Evolutionary conservation across 1,140 invertebrate genomes (phyloP).

Genomic region (Ylistrum balloti): DNA sequence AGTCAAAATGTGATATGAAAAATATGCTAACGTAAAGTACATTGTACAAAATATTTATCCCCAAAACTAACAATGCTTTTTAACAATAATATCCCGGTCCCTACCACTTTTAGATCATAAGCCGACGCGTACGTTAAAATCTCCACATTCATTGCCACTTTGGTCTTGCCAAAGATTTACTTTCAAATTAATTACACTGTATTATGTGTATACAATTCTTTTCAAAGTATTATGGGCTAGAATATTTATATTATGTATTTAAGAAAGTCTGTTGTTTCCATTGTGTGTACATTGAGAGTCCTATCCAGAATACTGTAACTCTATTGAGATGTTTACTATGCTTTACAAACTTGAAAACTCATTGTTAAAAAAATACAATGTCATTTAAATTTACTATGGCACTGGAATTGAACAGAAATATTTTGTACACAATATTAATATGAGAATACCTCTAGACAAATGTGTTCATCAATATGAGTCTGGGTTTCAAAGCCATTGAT

Average conservation of each 20-base stretch:
- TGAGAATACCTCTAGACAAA: too few relatives aligned
- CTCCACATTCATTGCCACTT: neutral
- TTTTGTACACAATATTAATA: too few relatives aligned
- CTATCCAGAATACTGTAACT: neutral
- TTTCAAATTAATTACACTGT: neutral
- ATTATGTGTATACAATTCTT: neutral
- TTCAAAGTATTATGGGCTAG: neutral
- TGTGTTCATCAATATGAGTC: neutral
- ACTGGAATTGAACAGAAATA: neutral
- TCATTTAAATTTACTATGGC: neutral
- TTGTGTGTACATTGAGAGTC: neutral
- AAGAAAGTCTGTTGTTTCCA: neutral
- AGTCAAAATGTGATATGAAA: neutral
- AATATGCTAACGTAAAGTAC: neutral
- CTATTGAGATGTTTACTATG: neutral
- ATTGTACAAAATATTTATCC: neutral
- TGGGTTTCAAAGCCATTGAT: neutral
- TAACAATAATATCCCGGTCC: neutral
- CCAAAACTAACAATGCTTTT: constrained; percentile 11
- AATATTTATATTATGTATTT: constrained; percentile 30
- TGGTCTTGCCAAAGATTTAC: constrained; percentile 18
- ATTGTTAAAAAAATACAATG: constrained; percentile 34
- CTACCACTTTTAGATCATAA: neutral
- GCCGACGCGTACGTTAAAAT: constrained; percentile 15
- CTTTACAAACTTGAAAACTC: neutral